These are phyloP conservation scores for Apotomis turbidana DNA, from an alignment of 2,888 invertebrate genomes.

Conservation along the genomic window DNA sequence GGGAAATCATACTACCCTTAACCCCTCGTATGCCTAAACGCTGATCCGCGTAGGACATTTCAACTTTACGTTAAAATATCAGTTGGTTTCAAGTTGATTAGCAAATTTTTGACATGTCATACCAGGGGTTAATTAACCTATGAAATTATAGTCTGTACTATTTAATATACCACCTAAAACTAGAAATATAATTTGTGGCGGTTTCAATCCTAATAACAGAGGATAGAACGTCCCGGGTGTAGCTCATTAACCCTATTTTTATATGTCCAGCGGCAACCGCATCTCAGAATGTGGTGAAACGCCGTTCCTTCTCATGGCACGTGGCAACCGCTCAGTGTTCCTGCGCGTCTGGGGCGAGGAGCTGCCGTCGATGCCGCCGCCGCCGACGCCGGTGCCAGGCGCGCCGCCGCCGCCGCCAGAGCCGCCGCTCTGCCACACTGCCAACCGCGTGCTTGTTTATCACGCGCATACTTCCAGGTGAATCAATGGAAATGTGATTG, in stretches of 20 bases:
- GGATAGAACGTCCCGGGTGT: no score
- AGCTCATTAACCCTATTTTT: background rate
- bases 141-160: no score
- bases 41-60: no score
- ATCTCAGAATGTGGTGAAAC: slow-evolving; percentile 87
- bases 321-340: slow-evolving; percentile 91
- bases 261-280: slow-evolving; percentile 49
- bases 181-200: no score
- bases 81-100: no score
- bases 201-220: no score
- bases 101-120: no score
- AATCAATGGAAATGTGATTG: background rate
- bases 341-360: slow-evolving; percentile 93
- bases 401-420: slow-evolving; percentile 84
- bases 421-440: slow-evolving; percentile 88
- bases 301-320: slow-evolving; percentile 91
- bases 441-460: slow-evolving; percentile 91
- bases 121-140: no score
- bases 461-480: slow-evolving; percentile 86
- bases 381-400: slow-evolving; percentile 83
- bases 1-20: no score
- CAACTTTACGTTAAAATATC: no score
- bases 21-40: no score
- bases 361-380: slow-evolving; percentile 86
- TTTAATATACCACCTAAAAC: no score